Base-by-base conservation (phyloP, 1,140 invertebrate species). In the Calephelis virginiensis region DNA sequence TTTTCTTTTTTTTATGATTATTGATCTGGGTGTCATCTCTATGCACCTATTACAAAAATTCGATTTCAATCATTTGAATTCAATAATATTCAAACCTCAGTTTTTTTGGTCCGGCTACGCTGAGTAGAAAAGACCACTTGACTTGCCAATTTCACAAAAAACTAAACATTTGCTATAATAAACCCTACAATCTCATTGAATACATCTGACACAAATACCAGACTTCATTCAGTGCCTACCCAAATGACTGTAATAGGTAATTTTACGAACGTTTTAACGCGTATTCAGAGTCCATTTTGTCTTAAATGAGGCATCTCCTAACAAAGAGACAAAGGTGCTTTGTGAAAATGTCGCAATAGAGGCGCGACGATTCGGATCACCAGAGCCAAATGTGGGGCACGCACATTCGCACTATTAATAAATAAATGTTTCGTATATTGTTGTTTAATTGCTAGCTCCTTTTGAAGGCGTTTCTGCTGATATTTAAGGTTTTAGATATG, bases 341-440 rank as follows among this genome's bases (percentile, higher is more conserved):
- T 72, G 75, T 77, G 13, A 46, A 37, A 43, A 67, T 77, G 69
- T 75, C 73, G 73, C 67, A 72, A 77, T 61, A 72, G 60, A 66
- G 63, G 61, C 64, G 66, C 66, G 72, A 67, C 71, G 68, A 65
- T 70, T 28, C 68, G 75, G 70, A 71, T 67, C 73, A 74, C 60
- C 67, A 64, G 64, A 10, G 67, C 62, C 61, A 14, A 63, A 77
- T 74, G 72, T 77, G 64, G 75, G 71, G 50, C 75, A 69, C 46
- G 13, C 48, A 70, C 66, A 69, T 63, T 68, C 45, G 73, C 69
- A 73, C 75, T 66, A 70, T 62, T 50, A n/a, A n/a, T 56, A 17
- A 56, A 37, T 56, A 28, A 4, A 28, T 28, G 50, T 56, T 53
- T 28, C 9, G 17, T 53, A 53, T 53, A 56, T 56, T 56, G 50